phyloP scores from a whole-genome alignment of 2,113 vertebrate species.

The Peromyscus polionotus region DNA sequence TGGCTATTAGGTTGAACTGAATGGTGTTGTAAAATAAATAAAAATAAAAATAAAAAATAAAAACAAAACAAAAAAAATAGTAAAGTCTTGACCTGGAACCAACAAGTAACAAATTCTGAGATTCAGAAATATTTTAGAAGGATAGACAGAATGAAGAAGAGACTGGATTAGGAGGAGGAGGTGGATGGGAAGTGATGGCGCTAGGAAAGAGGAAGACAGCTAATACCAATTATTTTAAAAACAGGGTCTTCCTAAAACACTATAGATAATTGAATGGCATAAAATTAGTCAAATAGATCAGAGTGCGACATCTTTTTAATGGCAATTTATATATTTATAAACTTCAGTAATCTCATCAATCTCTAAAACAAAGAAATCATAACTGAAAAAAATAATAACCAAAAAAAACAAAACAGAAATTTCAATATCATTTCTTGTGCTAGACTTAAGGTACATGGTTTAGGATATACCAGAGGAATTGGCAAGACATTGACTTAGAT shows the following conservation, averaged over 20 bases:
- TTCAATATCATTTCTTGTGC: not conserved
- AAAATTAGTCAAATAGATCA: not conserved
- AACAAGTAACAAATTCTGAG: not conserved
- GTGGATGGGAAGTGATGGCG: rapidly evolving
- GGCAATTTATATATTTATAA: not conserved
- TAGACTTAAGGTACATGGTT: not conserved
- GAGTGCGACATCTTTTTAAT: not conserved
- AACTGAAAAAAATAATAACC: not conserved
- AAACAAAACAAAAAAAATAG: too few relatives aligned
- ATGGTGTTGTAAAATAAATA: too few relatives aligned
- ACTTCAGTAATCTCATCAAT: not conserved
- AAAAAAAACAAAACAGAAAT: not conserved
- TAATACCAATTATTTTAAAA: not conserved
- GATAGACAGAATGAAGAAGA: not conserved
- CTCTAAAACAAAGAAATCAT: not conserved
- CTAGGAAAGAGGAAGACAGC: not conserved
- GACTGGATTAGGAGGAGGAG: not conserved
- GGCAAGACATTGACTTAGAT: not conserved
- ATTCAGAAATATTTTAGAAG: not conserved
- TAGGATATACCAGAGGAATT: not conserved
- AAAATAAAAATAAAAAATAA: too few relatives aligned
- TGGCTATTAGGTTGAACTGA: too few relatives aligned
- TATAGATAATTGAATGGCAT: not conserved
- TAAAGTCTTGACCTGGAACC: too few relatives aligned
- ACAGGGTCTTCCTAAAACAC: not conserved